These are phyloP conservation scores for Luidia sarsii DNA, from an alignment of 53 echinoderm and acorn worm species.

Conservation along the genomic window DNA sequence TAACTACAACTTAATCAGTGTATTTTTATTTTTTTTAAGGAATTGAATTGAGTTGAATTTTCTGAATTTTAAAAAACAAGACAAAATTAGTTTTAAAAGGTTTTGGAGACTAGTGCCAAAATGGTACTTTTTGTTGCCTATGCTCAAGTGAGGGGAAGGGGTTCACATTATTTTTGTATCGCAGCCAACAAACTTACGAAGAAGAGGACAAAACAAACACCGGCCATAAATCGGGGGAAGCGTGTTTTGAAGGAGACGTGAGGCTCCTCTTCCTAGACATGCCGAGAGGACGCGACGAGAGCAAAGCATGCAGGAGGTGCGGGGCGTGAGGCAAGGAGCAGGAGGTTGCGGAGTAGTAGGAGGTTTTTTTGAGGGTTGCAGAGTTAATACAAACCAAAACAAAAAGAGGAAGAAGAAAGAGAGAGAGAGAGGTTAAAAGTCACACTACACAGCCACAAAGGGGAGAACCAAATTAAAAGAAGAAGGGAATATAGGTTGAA, in stretches of 20 bases:
- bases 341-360: too few species aligned
- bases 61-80: too few species aligned
- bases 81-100: too few species aligned
- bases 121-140: too few species aligned
- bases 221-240: conserved; percentile 68
- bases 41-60: too few species aligned
- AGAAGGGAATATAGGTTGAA: too few species aligned
- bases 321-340: not conserved
- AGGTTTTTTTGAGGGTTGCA: conserved; percentile 4
- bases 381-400: not conserved
- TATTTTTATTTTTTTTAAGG: too few species aligned
- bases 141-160: too few species aligned
- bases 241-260: conserved; percentile 56
- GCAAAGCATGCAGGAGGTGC: not conserved
- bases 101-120: too few species aligned
- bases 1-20: too few species aligned
- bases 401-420: not conserved
- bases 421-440: not conserved
- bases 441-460: not conserved
- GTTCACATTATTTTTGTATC: too few species aligned
- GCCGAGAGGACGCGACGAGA: not conserved
- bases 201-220: conserved; percentile 62
- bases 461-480: not conserved
- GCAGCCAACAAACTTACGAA: conserved; percentile 91
- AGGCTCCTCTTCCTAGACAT: conserved; percentile 69